A percentile compares a stretch with the other conserved stretches of the same genome.
Conservation (phyloP, 1,140 invertebrate genomes). For the Meloidogyne chitwoodi region DNA sequence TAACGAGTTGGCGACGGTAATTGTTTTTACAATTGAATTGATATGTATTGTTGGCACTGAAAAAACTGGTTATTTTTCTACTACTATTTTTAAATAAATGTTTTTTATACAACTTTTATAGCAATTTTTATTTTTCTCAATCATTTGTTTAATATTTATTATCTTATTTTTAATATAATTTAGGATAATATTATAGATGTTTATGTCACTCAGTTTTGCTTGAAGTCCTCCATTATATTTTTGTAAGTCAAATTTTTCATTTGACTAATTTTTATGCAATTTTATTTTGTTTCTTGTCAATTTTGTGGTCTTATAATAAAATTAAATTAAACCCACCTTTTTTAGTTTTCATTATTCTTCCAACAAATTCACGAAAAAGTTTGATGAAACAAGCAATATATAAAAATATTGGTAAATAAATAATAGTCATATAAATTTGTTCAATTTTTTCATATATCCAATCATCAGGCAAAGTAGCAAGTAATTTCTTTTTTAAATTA, state of each 20-base stretch:
- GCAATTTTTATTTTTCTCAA: too few relatives aligned
- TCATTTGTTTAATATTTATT: conserved; percentile 8
- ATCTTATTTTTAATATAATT: too few relatives aligned
- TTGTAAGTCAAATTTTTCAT: not conserved
- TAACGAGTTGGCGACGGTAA: not conserved
- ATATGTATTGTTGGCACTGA: not conserved
- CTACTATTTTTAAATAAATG: too few relatives aligned
- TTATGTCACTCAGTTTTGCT: too few relatives aligned
- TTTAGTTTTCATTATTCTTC: not conserved
- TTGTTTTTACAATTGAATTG: not conserved
- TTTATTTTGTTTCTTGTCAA: too few relatives aligned
- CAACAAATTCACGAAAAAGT: not conserved
- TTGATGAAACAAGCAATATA: not conserved
- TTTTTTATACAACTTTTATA: too few relatives aligned
- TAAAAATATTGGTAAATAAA: conserved; percentile 5
- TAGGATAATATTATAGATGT: too few relatives aligned
- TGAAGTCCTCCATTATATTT: too few relatives aligned
- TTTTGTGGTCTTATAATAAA: too few relatives aligned
- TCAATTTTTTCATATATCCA: conserved; percentile 4
- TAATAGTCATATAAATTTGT: conserved; percentile 5
- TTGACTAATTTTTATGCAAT: not conserved
- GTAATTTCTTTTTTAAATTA: not conserved
- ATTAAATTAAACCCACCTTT: not conserved
- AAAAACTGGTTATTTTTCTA: too few relatives aligned
- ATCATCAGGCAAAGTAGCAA: conserved; percentile 4